phyloP scores from a whole-genome alignment of 2,888 invertebrate species.

The Stictocephala bisonia region DNA sequence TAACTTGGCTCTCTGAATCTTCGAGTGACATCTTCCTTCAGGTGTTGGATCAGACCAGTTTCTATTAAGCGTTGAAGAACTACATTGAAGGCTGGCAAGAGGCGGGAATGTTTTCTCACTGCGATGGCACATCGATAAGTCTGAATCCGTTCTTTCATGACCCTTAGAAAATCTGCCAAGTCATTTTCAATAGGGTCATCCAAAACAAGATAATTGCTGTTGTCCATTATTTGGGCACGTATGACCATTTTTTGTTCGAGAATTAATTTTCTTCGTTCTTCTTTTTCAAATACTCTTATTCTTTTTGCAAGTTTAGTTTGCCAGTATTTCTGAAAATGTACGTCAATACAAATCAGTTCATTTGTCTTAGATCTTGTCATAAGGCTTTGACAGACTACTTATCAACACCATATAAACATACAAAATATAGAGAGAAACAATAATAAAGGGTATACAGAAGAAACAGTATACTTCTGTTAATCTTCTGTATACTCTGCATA shows the following conservation, averaged over 20 bases:
- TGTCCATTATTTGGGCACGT: not conserved
- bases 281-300: not conserved
- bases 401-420: no score
- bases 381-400: no score
- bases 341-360: no score
- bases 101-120: not conserved
- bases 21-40: not conserved
- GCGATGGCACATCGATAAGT: constrained; percentile 8
- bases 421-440: no score
- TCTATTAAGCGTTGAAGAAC: not conserved
- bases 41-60: not conserved
- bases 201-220: not conserved
- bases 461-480: no score
- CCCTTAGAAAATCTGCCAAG: not conserved
- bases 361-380: no score
- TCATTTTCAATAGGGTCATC: constrained; percentile 5
- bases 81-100: not conserved
- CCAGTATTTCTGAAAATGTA: constrained; percentile 32
- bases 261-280: not conserved
- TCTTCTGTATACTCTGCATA: no score
- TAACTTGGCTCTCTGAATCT: not conserved
- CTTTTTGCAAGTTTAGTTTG: constrained; percentile 4
- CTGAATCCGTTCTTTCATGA: not conserved
- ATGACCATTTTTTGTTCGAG: not conserved
- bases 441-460: no score